Base-by-base conservation (phyloP, 2,888 invertebrate genomes). In the Octodonta nipae region DNA sequence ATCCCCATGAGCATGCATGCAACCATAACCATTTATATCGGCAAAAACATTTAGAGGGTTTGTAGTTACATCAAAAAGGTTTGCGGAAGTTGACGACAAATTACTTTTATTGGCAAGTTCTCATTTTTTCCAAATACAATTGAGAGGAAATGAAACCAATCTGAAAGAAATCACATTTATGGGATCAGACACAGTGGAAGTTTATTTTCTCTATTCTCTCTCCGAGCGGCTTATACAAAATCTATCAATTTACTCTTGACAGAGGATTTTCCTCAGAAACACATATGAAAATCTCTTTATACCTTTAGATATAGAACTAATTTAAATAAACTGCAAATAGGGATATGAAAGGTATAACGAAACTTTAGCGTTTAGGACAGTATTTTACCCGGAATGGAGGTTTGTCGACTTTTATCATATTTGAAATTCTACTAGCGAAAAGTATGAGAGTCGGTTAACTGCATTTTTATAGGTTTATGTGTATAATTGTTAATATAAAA, bases 261-360 rank as follows among this genome's bases (percentile, higher is more conserved):
- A 32, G 32, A 32, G 27, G 27, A 32, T 32, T 27, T 27, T 12
- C 26, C 26, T 20, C 11, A n/a, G 25, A 26, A 30, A 32, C 34
- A 16, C 20, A 42, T 38, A 40, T 38, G 47, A 48, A 55, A 50
- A 51, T 52, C 54, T 50, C 47, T 47, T 44, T 43, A 42, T 46
- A 47, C 47, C 43, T 47, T 42, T 32, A 30, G 42, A 43, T 45
- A 45, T 45, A 41, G 38, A 45, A 48, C 53, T 58, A 58, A 58
- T 56, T 56, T 56, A 55, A 56, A 58, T 54, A 58, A 56, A 58
- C 56, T 58, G 58, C 56, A 58, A 56, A 58, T 58, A 54, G 56
- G 55, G 52, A 55, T 54, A 45, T 50, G 46, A 45, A 40, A 39
- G 47, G 42, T 41, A 41, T 44, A 44, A 44, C 40, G 40, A 40